Percentiles rank a stretch among this genome's conserved stretches.
These are phyloP conservation scores for Ptilodon capucinus DNA, from an alignment of 2,888 invertebrate genomes.

Conservation along the genomic window DNA sequence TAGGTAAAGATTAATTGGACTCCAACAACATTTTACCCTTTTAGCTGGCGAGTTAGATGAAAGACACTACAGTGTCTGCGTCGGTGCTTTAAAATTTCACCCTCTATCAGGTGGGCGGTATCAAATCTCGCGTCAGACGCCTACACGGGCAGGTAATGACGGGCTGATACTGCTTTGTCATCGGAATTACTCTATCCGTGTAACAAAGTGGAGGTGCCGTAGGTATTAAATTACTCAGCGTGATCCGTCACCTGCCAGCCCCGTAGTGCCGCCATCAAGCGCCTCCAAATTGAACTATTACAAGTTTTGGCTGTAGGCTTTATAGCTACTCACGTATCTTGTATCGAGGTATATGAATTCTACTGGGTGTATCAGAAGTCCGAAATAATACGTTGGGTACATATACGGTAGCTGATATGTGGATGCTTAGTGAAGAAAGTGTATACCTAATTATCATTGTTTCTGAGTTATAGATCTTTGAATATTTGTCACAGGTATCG, in stretches of 20 bases:
- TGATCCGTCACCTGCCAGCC: conserved; percentile 50
- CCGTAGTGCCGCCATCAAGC: conserved; percentile 37
- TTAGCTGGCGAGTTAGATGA: conserved; percentile 29
- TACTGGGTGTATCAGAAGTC: too few relatives aligned
- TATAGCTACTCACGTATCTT: conserved; percentile 9
- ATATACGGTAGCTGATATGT: too few relatives aligned
- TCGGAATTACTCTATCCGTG: conserved; percentile 54
- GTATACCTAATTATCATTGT: too few relatives aligned
- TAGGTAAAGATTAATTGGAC: conserved; percentile 31
- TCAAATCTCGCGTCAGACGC: conserved; percentile 19
- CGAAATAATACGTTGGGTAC: too few relatives aligned
- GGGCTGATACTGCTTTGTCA: conserved; percentile 53
- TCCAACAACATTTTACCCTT: conserved; percentile 31
- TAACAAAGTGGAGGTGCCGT: conserved; percentile 51
- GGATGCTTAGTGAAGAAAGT: too few relatives aligned
- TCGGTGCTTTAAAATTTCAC: conserved; percentile 36
- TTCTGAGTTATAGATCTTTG: too few relatives aligned
- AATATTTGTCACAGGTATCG: too few relatives aligned
- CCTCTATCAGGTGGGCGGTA: conserved; percentile 17
- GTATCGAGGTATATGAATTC: not conserved
- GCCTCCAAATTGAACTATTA: conserved; percentile 44
- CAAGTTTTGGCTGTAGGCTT: conserved; percentile 22
- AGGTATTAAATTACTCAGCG: conserved; percentile 46
- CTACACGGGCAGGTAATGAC: conserved; percentile 34
- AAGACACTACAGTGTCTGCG: conserved; percentile 25